phyloP scores from a whole-genome alignment of 2,797 vertebrate genomes.

The Manis crassicaudata region DNA sequence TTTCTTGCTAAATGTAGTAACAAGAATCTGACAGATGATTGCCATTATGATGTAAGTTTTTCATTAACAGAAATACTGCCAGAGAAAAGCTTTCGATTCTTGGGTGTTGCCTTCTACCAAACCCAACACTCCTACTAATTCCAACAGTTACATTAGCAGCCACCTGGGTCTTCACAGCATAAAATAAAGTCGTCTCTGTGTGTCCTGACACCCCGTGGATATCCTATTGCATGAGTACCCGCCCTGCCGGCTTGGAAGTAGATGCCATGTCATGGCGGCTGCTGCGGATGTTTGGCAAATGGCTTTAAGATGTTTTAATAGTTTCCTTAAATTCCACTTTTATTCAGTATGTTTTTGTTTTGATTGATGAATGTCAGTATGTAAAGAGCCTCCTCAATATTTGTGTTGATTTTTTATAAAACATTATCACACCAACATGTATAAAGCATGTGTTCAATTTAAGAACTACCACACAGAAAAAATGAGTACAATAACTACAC shows the following conservation, averaged over 20 bases:
- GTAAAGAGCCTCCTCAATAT: neutral
- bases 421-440: neutral
- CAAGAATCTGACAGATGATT: neutral
- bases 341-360: neutral
- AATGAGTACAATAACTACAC: neutral
- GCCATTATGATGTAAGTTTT: neutral
- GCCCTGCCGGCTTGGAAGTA: no score
- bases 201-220: no score
- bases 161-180: neutral
- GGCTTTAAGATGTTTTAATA: neutral
- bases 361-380: neutral
- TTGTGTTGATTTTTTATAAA: neutral
- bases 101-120: neutral
- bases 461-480: neutral
- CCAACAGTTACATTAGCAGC: neutral
- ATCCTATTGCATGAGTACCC: no score
- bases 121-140: neutral
- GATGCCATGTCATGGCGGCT: neutral
- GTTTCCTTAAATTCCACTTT: neutral
- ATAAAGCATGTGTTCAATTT: neutral
- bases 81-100: neutral
- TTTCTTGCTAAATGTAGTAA: slow-evolving; percentile 39
- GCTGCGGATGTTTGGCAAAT: neutral
- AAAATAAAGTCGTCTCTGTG: neutral
- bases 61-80: neutral